Evolutionary conservation across 2,113 vertebrate species (phyloP).

Genomic region (Saguinus midas): DNA sequence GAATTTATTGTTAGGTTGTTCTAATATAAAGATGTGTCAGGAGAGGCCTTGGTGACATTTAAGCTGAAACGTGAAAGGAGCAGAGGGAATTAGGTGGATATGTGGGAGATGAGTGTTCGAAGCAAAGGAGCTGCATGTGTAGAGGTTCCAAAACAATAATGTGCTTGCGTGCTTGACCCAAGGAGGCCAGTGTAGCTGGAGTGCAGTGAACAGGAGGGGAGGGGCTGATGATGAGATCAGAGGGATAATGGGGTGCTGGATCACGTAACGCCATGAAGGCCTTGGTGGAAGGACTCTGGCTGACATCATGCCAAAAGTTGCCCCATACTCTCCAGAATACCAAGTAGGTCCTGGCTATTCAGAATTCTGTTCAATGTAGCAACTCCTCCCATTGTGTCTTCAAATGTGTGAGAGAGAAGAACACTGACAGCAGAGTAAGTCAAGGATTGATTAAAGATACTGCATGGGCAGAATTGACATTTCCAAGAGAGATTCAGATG

Average conservation of each 20-base stretch:
- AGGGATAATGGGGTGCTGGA: not conserved
- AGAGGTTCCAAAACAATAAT: not conserved
- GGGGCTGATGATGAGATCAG: not conserved
- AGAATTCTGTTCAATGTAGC: not conserved
- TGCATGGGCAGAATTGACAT: not conserved
- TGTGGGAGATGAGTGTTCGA: not conserved
- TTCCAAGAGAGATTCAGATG: not conserved
- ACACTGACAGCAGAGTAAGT: not conserved
- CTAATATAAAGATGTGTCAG: not conserved
- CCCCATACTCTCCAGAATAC: not conserved
- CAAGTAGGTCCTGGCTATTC: not conserved
- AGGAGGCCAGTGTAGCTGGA: not conserved
- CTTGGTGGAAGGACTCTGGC: not conserved
- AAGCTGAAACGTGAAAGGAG: not conserved
- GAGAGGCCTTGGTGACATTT: not conserved
- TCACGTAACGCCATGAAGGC: not conserved
- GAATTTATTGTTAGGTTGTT: not conserved
- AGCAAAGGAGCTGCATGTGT: not conserved
- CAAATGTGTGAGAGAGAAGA: constrained; percentile 1
- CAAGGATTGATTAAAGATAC: not conserved
- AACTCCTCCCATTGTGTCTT: not conserved
- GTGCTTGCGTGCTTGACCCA: not conserved
- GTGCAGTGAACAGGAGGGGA: not conserved
- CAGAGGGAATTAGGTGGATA: not conserved
- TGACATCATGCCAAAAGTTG: not conserved